Base-by-base conservation (phyloP, 2,113 vertebrate species). In the Corvus hawaiiensis region DNA sequence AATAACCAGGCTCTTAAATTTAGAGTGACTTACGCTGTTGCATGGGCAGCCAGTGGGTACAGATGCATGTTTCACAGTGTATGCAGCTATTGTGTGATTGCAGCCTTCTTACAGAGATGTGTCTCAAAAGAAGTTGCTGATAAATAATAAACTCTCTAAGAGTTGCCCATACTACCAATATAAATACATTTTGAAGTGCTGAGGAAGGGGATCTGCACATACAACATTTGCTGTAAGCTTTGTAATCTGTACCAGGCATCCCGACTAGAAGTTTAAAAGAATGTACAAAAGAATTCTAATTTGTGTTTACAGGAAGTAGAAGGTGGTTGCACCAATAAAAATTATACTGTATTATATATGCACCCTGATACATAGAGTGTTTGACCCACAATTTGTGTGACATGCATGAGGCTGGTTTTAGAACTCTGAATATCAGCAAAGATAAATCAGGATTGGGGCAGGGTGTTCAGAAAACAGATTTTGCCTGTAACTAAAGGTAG, bases 1-100 rank as follows among this genome's bases (percentile, higher is more conserved):
- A 91, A 91, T 93, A 84, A 75, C 61, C 24, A 39, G 91, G 33
- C 59, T 69, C 79, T 90, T 89, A 90, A 68, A 95, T 87, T n/a
- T 54, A 23, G 80, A 94, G 66, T 69, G 86, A 86, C 81, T 96
- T 96, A 68, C 80, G n/a, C 85, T 83, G 84, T 68, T 73, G 28
- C 61, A 5, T 7, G 71, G 79, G 48, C 73, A 91, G 68, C 80
- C 58, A 44, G 73, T 1, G 74, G 59, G 46, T 68, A 22, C 83
- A 88, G 92, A 87, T 79, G 49, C 49, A 0, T 48, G 30, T 66
- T 54, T 72, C 75, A 32, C 27, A 16, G 18, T 32, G 37, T 27
- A 6, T 62, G 82, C 75, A 74, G 77, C 86, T 85, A 64, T 52
- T 52, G 79, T 78, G 66, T 9, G 52, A 51, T 23, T 63, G 20